Base-by-base conservation (phyloP, 2,113 vertebrate species). In the Spermophilus dauricus region DNA sequence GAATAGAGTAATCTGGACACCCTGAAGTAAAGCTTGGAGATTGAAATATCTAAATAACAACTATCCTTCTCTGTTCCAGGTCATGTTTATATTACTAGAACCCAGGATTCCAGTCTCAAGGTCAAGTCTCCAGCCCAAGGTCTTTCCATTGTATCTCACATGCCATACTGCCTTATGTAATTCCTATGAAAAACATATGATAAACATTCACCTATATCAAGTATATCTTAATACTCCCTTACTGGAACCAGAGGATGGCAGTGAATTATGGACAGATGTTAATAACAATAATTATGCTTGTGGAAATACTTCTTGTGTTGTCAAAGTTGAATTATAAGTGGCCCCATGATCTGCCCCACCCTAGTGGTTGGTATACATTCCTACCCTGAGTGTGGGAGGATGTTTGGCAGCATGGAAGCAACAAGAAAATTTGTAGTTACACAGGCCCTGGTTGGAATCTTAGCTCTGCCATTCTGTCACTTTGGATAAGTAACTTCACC, bases 271-370 rank as follows among this genome's bases (percentile, higher is more conserved):
- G 37, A 45, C 67, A 85, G 56, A 37, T 72, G 39, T 61, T 95
- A 91, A 96, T 94, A 65, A 87, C 37, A 93, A 84, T 90, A 70
- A 96, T 91, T 93, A 97, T 61, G 67, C 61, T 39, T 95, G 67
- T 88, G 65, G 58, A 92, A 96, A 92, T 58, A 92, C 32, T 6
- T 86, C 65, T 80, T 81, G 20, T 56, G 89, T 93, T 93, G 65
- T 69, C 76, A 56, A 45, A 81, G 34, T 63, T 91, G 34, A 96
- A 56, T 56, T 86, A 75, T 1, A 77, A 63, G 24, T 63, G 61
- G 61, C 61, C 53, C 53, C 4, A 24, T 56, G 16, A 26, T 84
- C 72, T 61, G 65, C 51, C 39, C 32, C 61, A 80, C 20, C 87
- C 90, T 81, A 72, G 61, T 82, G 34, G 39, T 28, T 75, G 42